phyloP scores from a whole-genome alignment of 2,888 invertebrate genomes.

The Auanema freiburgensis region DNA sequence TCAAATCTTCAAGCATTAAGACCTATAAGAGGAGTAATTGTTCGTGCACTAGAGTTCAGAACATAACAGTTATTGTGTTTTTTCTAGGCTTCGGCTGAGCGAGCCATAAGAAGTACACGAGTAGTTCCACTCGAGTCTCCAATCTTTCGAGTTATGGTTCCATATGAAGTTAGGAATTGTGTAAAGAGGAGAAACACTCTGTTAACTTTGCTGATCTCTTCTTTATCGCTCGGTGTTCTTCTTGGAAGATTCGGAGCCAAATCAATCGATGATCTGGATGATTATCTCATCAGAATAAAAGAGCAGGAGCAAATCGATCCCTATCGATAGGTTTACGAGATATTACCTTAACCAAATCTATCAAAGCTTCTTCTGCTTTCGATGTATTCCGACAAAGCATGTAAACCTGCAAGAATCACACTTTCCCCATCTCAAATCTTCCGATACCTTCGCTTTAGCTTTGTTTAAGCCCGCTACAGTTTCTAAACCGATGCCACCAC shows the following conservation, averaged over 20 bases:
- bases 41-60: background rate
- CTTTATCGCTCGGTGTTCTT: constrained; percentile 12
- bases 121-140: constrained; percentile 8
- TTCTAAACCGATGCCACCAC: constrained; percentile 80
- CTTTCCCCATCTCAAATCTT: background rate
- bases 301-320: constrained; percentile 14
- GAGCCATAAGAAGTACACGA: too few species aligned
- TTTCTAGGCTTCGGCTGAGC: background rate
- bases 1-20: background rate
- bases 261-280: constrained; percentile 14
- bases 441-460: constrained; percentile 52
- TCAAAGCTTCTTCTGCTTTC: constrained; percentile 46
- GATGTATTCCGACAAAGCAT: constrained; percentile 58
- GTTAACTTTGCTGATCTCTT: constrained; percentile 8
- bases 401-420: constrained; percentile 45
- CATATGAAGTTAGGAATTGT: background rate
- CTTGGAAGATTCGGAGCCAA: constrained; percentile 15
- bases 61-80: background rate
- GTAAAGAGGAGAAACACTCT: background rate
- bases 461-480: constrained; percentile 54
- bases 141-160: constrained; percentile 1
- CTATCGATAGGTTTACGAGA: constrained; percentile 12
- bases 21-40: background rate
- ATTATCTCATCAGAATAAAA: constrained; percentile 15
- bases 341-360: constrained; percentile 41